Evolutionary conservation across 2,797 vertebrate genomes (phyloP).

Genomic region (Perodicticus potto): DNA sequence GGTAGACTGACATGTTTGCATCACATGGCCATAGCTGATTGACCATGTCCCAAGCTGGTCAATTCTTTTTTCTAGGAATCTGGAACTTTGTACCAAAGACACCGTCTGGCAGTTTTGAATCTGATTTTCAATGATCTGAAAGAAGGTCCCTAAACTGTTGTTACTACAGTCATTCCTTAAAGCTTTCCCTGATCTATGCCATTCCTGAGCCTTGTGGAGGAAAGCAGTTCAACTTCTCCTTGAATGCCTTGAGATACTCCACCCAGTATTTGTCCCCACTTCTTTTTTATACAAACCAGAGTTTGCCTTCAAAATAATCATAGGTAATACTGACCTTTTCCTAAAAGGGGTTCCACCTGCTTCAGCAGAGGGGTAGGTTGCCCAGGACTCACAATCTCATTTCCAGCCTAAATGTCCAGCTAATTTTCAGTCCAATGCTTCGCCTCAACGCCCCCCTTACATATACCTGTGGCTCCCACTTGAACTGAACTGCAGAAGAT

Average conservation of each 20-base stretch:
- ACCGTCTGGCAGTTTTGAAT: neutral
- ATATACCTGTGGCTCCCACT: neutral
- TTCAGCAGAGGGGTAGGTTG: neutral
- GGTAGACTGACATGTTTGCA: neutral
- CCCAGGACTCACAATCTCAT: neutral
- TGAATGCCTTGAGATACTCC: neutral
- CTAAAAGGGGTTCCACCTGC: neutral
- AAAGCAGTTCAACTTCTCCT: neutral
- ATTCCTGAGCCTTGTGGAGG: neutral
- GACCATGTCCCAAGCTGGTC: neutral
- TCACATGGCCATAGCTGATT: neutral
- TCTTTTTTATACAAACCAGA: neutral
- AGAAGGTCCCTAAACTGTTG: neutral
- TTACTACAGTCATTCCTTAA: neutral
- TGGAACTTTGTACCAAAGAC: conserved; percentile 22
- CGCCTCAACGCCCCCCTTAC: neutral
- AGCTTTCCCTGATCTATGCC: neutral
- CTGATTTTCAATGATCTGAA: neutral
- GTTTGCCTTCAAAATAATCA: neutral
- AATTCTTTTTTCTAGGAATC: conserved; percentile 26
- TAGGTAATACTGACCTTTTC: neutral
- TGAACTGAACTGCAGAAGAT: neutral
- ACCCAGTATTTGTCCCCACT: neutral
- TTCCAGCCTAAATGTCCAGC: neutral
- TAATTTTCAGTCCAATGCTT: neutral